Evolutionary conservation across 2,113 vertebrate genomes (phyloP).

Genomic region (Callaeas wilsoni): DNA sequence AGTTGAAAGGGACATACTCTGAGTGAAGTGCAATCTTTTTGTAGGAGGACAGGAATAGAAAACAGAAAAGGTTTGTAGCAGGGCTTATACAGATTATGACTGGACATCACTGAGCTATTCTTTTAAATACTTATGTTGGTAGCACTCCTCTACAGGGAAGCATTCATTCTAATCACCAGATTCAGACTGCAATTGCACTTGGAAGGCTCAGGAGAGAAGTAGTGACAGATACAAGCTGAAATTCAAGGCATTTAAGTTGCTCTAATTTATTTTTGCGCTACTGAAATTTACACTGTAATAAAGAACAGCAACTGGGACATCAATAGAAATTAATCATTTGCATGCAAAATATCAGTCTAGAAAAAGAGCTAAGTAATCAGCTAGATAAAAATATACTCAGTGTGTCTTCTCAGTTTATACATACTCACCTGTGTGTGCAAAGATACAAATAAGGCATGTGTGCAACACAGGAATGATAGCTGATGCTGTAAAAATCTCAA

Average conservation of each 20-base stretch:
- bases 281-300: not conserved
- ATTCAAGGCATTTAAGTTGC: not conserved
- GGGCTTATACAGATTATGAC: not conserved
- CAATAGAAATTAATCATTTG: not conserved
- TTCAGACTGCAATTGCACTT: not conserved
- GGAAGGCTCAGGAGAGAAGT: not conserved
- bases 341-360: not conserved
- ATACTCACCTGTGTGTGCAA: not conserved
- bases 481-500: not conserved
- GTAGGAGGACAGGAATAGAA: not conserved
- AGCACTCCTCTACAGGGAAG: not conserved
- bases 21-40: not conserved
- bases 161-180: not conserved
- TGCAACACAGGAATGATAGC: not conserved
- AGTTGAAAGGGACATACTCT: not conserved
- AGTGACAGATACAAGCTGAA: not conserved
- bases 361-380: not conserved
- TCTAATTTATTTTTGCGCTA: not conserved
- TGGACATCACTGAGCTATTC: not conserved
- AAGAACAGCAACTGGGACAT: not conserved
- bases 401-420: not conserved
- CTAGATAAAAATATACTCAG: not conserved
- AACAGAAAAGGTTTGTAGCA: not conserved
- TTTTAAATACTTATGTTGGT: not conserved
- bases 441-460: not conserved